Evolutionary conservation across 2,797 vertebrate genomes (phyloP).

Genomic region (Trematomus bernacchii): DNA sequence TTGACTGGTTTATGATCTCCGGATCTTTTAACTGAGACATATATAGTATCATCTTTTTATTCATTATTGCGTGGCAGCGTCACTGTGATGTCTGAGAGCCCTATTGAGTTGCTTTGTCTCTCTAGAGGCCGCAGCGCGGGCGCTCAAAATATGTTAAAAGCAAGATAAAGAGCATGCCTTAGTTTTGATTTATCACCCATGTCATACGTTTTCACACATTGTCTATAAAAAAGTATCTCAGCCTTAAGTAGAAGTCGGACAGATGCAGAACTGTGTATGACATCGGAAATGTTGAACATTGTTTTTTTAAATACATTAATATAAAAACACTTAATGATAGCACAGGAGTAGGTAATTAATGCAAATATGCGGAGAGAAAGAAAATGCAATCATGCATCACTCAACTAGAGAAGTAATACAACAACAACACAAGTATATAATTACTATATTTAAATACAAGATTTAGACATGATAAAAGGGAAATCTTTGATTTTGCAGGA

Average conservation of each 20-base stretch:
- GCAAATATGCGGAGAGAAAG: background rate
- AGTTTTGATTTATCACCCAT: conserved; percentile 61
- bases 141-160: conserved; percentile 55
- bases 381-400: conserved; percentile 11
- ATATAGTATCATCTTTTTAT: conserved; percentile 50
- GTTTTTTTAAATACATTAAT: conserved; percentile 10
- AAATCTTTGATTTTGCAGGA: conserved; percentile 4
- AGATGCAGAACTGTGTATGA: conserved; percentile 18
- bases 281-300: conserved; percentile 43
- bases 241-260: conserved; percentile 30
- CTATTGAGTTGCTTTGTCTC: conserved; percentile 59
- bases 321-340: conserved; percentile 9
- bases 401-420: conserved; percentile 11
- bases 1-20: conserved; percentile 62
- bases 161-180: conserved; percentile 57
- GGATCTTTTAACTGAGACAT: conserved; percentile 53
- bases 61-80: conserved; percentile 43
- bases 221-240: conserved; percentile 40
- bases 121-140: conserved; percentile 46
- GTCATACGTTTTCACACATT: conserved; percentile 47
- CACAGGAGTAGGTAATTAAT: conserved; percentile 10
- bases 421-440: conserved; percentile 9
- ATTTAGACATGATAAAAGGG: conserved; percentile 18
- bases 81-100: conserved; percentile 50
- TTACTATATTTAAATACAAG: conserved; percentile 15